Percentiles rank a stretch among this genome's conserved stretches.
Evolutionary conservation across 2,888 invertebrate genomes (phyloP).

Genomic region (Cyrtodaria siliqua): DNA sequence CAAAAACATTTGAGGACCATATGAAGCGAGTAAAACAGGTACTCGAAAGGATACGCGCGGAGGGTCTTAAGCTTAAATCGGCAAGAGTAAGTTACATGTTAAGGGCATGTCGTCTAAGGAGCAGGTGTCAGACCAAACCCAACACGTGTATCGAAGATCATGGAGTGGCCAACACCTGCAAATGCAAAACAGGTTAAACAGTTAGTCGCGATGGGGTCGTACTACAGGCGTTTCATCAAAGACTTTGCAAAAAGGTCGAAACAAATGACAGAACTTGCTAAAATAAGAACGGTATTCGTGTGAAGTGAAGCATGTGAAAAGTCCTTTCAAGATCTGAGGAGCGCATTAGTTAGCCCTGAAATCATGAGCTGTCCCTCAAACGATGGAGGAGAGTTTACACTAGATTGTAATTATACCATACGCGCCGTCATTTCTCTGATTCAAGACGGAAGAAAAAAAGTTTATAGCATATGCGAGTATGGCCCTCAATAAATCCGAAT

Average conservation of each 20-base stretch:
- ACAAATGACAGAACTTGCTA: conserved; percentile 28
- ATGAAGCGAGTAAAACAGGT: conserved; percentile 7
- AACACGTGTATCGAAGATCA: conserved; percentile 3
- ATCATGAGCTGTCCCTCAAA: conserved; percentile 58
- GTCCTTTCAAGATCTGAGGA: conserved; percentile 47
- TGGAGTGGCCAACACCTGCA: conserved; percentile 17
- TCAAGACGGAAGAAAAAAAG: conserved; percentile 25
- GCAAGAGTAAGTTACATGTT: conserved; percentile 20
- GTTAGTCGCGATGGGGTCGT: conserved; percentile 9
- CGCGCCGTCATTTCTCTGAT: conserved; percentile 56
- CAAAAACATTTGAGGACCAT: conserved; percentile 30
- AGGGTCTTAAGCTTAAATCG: conserved; percentile 4
- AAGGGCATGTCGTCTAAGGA: conserved; percentile 25
- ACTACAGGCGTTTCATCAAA: conserved; percentile 25
- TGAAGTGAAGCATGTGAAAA: conserved; percentile 18
- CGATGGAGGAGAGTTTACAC: conserved; percentile 29
- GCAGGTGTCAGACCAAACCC: conserved; percentile 13
- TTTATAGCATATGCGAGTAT: conserved; percentile 27
- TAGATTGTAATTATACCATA: conserved; percentile 54
- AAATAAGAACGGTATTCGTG: conserved; percentile 7
- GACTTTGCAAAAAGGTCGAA: conserved; percentile 19
- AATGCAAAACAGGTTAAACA: conserved; percentile 23
- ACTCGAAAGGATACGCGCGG: neutral
- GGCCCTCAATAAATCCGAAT: conserved; percentile 15
- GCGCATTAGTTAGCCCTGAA: conserved; percentile 15